These are phyloP conservation scores for Temnothorax longispinosus DNA, from an alignment of 1,140 invertebrate species.

Conservation along the genomic window DNA sequence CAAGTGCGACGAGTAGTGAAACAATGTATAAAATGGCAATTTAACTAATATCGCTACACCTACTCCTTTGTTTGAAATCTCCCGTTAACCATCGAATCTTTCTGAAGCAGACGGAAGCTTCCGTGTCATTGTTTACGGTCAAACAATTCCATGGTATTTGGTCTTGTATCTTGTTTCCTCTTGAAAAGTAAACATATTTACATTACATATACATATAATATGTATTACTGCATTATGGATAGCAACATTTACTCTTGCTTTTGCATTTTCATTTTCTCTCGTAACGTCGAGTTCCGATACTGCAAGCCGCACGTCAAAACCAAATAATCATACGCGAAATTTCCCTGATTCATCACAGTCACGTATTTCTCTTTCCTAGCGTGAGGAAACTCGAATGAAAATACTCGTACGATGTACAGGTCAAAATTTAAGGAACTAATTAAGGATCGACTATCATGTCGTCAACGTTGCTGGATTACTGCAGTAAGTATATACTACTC, in stretches of 20 bases:
- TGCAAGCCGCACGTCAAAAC: conserved; percentile 88
- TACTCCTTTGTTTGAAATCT: conserved; percentile 71
- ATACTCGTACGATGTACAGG: no score
- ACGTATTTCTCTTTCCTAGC: conserved; percentile 87
- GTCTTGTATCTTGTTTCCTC: conserved; percentile 1
- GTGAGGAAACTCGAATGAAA: background rate
- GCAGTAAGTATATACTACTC: background rate
- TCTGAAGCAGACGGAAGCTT: conserved; percentile 84
- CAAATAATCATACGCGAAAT: conserved; percentile 88
- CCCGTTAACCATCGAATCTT: conserved; percentile 83
- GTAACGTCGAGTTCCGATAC: conserved; percentile 86
- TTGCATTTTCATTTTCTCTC: conserved; percentile 67
- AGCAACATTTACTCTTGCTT: conserved; percentile 75
- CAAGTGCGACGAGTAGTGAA: background rate
- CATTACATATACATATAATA: no score
- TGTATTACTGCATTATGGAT: background rate
- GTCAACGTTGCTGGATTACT: background rate
- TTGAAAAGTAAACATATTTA: conserved; percentile 1
- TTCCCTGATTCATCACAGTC: conserved; percentile 84
- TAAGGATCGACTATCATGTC: no score
- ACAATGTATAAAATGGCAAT: background rate
- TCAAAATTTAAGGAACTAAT: no score
- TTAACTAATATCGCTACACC: conserved; percentile 10
- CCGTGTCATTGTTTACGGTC: conserved; percentile 86
- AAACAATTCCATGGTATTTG: conserved; percentile 86